These are phyloP conservation scores for Brenthis hecate DNA, from an alignment of 2,888 invertebrate species.

Conservation along the genomic window DNA sequence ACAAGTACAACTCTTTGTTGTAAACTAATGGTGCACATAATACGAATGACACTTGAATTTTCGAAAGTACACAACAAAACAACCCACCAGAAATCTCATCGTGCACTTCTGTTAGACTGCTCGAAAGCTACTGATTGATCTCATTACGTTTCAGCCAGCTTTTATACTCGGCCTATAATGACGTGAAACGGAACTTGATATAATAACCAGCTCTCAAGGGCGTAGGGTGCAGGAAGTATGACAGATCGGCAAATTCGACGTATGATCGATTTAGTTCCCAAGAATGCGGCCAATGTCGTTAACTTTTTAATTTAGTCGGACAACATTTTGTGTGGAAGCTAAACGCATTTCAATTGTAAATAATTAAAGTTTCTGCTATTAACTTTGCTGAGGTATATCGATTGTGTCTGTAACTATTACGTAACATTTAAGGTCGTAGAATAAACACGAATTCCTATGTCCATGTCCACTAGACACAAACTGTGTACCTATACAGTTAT, in stretches of 20 bases:
- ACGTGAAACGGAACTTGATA: slow-evolving; percentile 8
- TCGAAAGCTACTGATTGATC: slow-evolving; percentile 32
- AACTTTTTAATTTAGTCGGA: slow-evolving; percentile 21
- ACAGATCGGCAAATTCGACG: slow-evolving; percentile 21
- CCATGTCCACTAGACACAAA: no score
- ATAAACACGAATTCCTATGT: neutral
- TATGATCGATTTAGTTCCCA: slow-evolving; percentile 13
- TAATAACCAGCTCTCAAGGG: slow-evolving; percentile 23
- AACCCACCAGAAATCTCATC: slow-evolving; percentile 32
- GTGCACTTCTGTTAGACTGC: slow-evolving; percentile 32
- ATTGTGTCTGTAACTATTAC: neutral
- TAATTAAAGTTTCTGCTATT: neutral
- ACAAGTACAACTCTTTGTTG: neutral
- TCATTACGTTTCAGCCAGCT: slow-evolving; percentile 19
- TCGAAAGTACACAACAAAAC: neutral
- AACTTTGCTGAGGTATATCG: neutral
- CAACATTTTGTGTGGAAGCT: neutral
- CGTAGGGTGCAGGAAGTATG: slow-evolving; percentile 29
- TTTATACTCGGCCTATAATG: slow-evolving; percentile 18
- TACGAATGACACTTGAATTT: slow-evolving; percentile 6
- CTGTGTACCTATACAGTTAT: no score
- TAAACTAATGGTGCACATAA: neutral
- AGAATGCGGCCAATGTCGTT: slow-evolving; percentile 29
- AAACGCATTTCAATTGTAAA: neutral
- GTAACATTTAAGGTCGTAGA: neutral